A percentile compares a stretch with the other conserved stretches of the same genome.
These are phyloP conservation scores for Ophioninae sp. DNA, from an alignment of 2,888 invertebrate genomes.

Conservation along the genomic window DNA sequence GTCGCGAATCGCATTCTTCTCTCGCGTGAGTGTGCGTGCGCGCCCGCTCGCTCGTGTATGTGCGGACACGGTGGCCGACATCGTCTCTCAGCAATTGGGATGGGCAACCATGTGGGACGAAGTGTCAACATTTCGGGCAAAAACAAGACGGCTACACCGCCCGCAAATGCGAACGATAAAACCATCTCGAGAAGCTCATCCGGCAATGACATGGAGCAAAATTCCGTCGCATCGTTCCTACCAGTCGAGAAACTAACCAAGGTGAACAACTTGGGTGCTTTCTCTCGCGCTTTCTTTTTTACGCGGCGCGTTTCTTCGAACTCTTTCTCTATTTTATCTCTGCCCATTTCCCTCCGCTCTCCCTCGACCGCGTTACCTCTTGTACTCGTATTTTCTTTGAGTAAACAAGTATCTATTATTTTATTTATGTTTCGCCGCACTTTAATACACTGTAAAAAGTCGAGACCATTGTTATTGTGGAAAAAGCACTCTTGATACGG, in stretches of 20 bases:
- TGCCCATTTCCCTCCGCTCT: neutral
- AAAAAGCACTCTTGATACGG: too few species aligned
- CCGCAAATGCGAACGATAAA: conserved; percentile 70
- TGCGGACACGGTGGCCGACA: conserved; percentile 3
- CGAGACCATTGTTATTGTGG: too few species aligned
- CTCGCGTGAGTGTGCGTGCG: neutral
- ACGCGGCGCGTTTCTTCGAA: neutral
- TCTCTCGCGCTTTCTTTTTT: conserved; percentile 1
- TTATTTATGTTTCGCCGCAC: too few species aligned
- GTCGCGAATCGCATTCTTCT: neutral
- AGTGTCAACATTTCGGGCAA: conserved; percentile 67
- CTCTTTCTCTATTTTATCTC: neutral
- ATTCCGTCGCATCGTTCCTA: conserved; percentile 85
- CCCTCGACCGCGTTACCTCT: neutral
- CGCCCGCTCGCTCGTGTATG: conserved; percentile 1
- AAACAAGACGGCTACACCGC: conserved; percentile 65
- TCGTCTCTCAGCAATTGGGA: conserved; percentile 53
- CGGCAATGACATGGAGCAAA: conserved; percentile 86
- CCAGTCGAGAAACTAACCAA: conserved; percentile 90
- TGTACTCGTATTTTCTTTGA: too few species aligned
- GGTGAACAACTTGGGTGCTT: conserved; percentile 80
- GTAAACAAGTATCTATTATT: too few species aligned
- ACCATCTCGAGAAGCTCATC: conserved; percentile 85
- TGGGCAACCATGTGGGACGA: conserved; percentile 75
- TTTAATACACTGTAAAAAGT: too few species aligned